phyloP scores from a whole-genome alignment of 92 coral and sea anemone species.

The Palythoa heliodiscus region DNA sequence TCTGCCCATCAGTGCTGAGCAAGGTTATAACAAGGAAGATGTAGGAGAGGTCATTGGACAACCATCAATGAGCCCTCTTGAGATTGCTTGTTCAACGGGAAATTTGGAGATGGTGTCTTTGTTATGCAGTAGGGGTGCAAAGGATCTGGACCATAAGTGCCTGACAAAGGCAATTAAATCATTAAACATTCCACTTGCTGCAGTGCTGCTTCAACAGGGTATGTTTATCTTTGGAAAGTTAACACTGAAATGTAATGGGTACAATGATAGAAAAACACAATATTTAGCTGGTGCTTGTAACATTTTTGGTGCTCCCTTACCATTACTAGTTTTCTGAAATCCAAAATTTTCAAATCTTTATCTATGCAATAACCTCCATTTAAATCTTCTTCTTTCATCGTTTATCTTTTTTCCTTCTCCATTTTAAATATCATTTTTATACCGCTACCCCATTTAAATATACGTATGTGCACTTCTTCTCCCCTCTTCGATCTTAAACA shows the following conservation, averaged over 20 bases:
- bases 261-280: no score
- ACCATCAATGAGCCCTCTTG: constrained; percentile 61
- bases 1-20: constrained; percentile 53
- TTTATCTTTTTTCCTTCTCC: background rate
- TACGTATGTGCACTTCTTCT: background rate
- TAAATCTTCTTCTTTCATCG: background rate
- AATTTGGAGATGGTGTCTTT: constrained; percentile 71
- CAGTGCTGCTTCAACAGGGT: constrained; percentile 78
- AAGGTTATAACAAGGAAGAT: constrained; percentile 28
- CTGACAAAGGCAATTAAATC: constrained; percentile 77
- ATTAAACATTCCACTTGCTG: constrained; percentile 66
- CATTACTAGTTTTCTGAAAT: background rate
- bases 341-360: background rate
- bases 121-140: constrained; percentile 78
- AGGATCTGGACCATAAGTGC: constrained; percentile 76
- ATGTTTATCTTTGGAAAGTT: background rate
- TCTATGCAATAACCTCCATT: background rate
- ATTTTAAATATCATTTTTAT: background rate
- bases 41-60: constrained; percentile 40
- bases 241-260: no score
- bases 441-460: background rate
- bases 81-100: constrained; percentile 79
- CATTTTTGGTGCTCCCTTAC: background rate
- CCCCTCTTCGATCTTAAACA: background rate
- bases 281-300: no score